These are phyloP conservation scores for Micrastur ruficollis DNA, from an alignment of 2,797 vertebrate genomes.

Conservation along the genomic window DNA sequence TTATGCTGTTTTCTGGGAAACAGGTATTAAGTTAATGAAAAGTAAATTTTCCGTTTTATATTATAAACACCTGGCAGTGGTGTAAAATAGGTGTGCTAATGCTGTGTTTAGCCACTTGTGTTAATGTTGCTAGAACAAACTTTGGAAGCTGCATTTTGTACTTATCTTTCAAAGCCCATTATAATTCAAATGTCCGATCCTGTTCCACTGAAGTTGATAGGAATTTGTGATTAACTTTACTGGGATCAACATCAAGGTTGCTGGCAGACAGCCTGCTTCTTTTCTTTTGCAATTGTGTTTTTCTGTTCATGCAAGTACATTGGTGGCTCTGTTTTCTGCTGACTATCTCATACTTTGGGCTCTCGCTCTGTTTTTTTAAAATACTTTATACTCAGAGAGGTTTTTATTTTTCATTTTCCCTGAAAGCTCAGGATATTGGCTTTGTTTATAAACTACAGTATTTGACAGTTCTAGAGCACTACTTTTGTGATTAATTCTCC, in stretches of 20 bases:
- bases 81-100: neutral
- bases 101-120: neutral
- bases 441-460: neutral
- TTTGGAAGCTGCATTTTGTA: neutral
- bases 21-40: neutral
- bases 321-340: neutral
- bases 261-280: neutral
- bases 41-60: neutral
- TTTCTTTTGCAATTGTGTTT: conserved; percentile 18
- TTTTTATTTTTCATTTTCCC: neutral
- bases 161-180: neutral
- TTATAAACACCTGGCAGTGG: neutral
- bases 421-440: neutral
- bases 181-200: neutral
- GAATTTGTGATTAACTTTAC: conserved; percentile 14
- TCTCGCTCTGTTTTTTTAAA: neutral
- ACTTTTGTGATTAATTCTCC: neutral
- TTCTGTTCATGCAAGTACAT: conserved; percentile 1
- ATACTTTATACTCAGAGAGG: neutral
- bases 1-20: neutral
- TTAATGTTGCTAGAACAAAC: neutral
- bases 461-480: neutral
- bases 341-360: neutral
- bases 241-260: neutral
- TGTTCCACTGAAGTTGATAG: neutral